Evolutionary conservation across 2,888 invertebrate genomes (phyloP).

Genomic region (Agrenia bidenticulata): DNA sequence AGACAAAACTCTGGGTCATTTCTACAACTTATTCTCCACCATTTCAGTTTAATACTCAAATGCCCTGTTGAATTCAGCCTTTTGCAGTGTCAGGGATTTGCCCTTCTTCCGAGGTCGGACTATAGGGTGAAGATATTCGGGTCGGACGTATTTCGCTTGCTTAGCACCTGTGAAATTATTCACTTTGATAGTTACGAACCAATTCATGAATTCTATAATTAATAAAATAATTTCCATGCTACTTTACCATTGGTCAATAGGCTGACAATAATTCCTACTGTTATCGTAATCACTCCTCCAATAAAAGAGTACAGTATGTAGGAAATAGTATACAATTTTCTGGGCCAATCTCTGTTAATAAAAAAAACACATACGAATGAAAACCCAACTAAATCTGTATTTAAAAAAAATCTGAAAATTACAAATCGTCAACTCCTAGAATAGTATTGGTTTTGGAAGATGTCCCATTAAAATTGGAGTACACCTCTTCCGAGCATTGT

Average conservation of each 20-base stretch:
- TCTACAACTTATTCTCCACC: no score
- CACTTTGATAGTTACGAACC: no score
- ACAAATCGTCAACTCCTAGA: conserved; percentile 4
- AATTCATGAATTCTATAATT: no score
- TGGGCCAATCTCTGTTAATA: conserved; percentile 33
- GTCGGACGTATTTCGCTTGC: conserved; percentile 28
- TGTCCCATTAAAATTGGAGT: not conserved
- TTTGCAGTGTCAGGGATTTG: not conserved
- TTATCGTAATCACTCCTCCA: conserved; percentile 39
- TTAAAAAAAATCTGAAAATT: not conserved
- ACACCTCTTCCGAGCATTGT: conserved; percentile 20
- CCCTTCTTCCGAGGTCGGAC: conserved; percentile 24
- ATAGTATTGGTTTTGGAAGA: conserved; percentile 9
- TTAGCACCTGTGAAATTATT: no score
- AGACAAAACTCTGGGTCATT: no score
- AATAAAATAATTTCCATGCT: no score
- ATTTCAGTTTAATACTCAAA: not conserved
- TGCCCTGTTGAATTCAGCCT: conserved; percentile 1
- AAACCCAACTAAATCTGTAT: not conserved
- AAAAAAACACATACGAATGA: not conserved
- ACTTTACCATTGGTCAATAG: conserved; percentile 2
- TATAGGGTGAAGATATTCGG: conserved; percentile 36
- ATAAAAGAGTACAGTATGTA: conserved; percentile 42
- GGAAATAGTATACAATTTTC: conserved; percentile 35
- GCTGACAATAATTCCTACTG: conserved; percentile 28